These are phyloP conservation scores for Eucera pruinosa DNA, from an alignment of 2,888 invertebrate genomes.

Conservation along the genomic window DNA sequence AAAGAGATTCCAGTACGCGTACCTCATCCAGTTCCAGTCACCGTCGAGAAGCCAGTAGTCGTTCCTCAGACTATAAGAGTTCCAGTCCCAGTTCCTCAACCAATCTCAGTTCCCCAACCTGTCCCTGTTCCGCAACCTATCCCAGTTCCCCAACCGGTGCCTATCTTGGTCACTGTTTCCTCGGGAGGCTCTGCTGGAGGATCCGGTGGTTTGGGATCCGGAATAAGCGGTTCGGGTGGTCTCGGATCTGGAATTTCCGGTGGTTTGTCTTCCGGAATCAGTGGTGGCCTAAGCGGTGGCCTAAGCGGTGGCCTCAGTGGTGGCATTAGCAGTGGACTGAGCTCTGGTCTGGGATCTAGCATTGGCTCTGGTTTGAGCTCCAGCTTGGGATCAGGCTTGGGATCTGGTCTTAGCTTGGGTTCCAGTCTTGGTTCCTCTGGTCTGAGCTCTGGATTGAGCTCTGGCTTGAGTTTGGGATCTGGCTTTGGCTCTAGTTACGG, in stretches of 20 bases:
- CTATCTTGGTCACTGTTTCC: slow-evolving; percentile 67
- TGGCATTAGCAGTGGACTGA: neutral
- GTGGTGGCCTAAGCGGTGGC: neutral
- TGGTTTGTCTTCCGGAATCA: neutral
- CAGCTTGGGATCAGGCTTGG: neutral
- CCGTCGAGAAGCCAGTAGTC: too few species aligned
- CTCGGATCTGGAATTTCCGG: slow-evolving; percentile 8
- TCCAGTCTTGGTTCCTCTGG: neutral
- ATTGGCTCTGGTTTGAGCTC: neutral
- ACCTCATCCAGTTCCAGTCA: neutral
- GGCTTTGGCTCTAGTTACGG: neutral
- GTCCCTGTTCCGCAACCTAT: slow-evolving; percentile 72
- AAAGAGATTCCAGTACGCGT: neutral
- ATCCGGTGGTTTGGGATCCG: neutral
- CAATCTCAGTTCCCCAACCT: neutral
- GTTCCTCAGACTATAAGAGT: slow-evolving; percentile 2
- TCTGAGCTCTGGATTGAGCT: neutral
- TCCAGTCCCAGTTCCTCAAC: slow-evolving; percentile 7
- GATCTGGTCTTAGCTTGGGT: neutral
- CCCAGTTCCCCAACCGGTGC: slow-evolving; percentile 67
- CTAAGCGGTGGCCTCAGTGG: neutral
- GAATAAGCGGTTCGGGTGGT: too few species aligned
- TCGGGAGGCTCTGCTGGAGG: neutral
- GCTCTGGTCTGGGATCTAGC: neutral
- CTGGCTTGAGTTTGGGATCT: neutral